A percentile compares a stretch with the other conserved stretches of the same genome.
phyloP scores from a whole-genome alignment of 1,140 invertebrate species.

The Meloidogyne hapla region DNA sequence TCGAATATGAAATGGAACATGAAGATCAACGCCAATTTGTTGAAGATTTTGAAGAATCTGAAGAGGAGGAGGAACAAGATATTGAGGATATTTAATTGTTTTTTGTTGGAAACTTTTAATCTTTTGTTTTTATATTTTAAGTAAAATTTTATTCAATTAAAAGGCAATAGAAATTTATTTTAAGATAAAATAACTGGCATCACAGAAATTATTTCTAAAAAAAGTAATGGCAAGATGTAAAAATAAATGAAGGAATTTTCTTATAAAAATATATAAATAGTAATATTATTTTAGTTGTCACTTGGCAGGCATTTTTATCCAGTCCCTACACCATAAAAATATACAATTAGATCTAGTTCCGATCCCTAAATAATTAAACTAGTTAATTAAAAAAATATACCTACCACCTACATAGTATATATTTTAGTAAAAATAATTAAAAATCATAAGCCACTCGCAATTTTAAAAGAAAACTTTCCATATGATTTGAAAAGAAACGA shows the following conservation, averaged over 20 bases:
- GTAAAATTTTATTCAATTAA: not conserved
- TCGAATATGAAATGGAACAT: constrained; percentile 35
- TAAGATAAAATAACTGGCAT: not conserved
- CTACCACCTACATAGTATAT: no score
- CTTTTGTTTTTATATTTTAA: constrained; percentile 2
- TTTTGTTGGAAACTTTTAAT: not conserved
- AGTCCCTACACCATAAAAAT: no score
- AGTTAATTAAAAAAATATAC: not conserved
- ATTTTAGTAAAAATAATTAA: not conserved
- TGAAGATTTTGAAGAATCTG: constrained; percentile 62
- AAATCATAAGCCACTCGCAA: not conserved
- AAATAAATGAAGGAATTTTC: no score
- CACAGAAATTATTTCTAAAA: not conserved
- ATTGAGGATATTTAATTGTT: constrained; percentile 31
- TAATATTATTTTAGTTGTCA: no score
- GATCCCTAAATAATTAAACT: no score
- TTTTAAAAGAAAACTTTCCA: not conserved
- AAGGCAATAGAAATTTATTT: not conserved
- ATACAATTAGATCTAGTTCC: no score
- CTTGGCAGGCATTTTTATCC: no score
- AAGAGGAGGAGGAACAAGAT: constrained; percentile 60
- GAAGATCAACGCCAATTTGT: constrained; percentile 57
- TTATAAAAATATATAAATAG: no score
- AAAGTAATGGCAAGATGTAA: no score
- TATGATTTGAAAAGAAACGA: not conserved